Evolutionary conservation across 2,797 vertebrate species (phyloP), one percentile per base, ranked within the genome.

Genomic region (Ibycter americanus): DNA sequence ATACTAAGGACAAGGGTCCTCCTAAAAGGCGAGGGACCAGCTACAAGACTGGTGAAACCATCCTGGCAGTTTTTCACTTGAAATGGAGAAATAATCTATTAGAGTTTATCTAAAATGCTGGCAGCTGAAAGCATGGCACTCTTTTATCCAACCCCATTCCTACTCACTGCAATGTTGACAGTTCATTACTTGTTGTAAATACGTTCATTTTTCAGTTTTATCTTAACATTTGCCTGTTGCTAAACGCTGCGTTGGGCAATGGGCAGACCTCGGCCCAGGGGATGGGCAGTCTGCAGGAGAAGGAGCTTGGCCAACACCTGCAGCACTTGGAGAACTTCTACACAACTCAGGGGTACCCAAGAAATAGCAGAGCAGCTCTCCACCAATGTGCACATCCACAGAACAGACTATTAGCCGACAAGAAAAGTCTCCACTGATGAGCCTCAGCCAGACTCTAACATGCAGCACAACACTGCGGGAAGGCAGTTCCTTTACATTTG

Each of bases 391-490:
- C 2, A 12, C 65, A 15, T 23, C 27, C 29, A 5, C 2, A 6
- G 32, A 63, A 12, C 8, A 17, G 55, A 26, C 42, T 12, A 21
- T 9, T 7, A 7, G 34, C 2, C 3, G 8, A 49, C 36, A 18
- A 2, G 11, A 19, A 14, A 21, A 7, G 44, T 5, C 17, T 25
- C 38, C 29, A 6, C 16, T 3, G 31, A 12, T 0, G 4, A 42
- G 19, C 54, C 29, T 9, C 32, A 11, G 40, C 22, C 70, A 6
- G 72, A 4, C 58, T 38, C 59, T n/a, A 17, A 12, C 10, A 27
- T 0, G 1, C 68, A 34, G 62, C 22, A 6, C 2, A 6, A 6
- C 31, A 2, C 26, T 1, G 11, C 27, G 54, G 31, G 16, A 55
- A 26, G 25, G 65, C 49, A 29, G 87, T 4, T 63, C 71, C 47